Conservation (phyloP, 1,140 invertebrate genomes). For the Zaprionus lachaisei region DNA sequence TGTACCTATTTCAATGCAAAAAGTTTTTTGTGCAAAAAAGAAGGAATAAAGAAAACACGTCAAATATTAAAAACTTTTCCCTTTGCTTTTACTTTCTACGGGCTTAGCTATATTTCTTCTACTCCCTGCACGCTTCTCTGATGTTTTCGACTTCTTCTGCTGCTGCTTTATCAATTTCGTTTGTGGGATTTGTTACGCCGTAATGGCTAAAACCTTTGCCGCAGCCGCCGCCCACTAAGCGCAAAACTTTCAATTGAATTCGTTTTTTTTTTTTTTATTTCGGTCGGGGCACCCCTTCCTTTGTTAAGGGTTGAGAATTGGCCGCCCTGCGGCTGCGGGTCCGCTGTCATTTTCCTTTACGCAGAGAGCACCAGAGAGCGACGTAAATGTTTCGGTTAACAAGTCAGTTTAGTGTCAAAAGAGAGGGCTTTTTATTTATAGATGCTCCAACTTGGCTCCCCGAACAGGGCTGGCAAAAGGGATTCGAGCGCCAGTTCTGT, state of each 20-base stretch:
- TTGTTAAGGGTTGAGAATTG: constrained; percentile 26
- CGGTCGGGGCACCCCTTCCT: not conserved
- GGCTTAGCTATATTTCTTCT: constrained; percentile 43
- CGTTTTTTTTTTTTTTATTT: constrained; percentile 52
- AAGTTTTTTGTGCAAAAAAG: constrained; percentile 42
- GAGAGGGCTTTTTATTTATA: constrained; percentile 73
- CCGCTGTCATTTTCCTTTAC: constrained; percentile 67
- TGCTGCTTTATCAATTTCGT: constrained; percentile 76
- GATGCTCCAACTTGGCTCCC: constrained; percentile 39
- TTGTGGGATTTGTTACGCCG: constrained; percentile 79
- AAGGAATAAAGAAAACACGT: constrained; percentile 66
- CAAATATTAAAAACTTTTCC: constrained; percentile 81
- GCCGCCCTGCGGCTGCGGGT: constrained; percentile 42
- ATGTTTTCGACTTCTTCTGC: constrained; percentile 29
- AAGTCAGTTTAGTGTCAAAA: constrained; percentile 80
- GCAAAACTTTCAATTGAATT: constrained; percentile 79
- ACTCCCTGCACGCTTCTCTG: constrained; percentile 1
- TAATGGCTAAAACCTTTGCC: constrained; percentile 68
- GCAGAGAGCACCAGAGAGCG: constrained; percentile 28
- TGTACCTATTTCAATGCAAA: constrained; percentile 61
- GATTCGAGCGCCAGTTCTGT: not conserved
- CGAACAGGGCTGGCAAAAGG: constrained; percentile 20
- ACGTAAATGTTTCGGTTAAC: constrained; percentile 77
- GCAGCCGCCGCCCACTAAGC: constrained; percentile 57
- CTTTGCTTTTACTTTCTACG: constrained; percentile 73